Conservation (phyloP, 2,113 vertebrate genomes). For the Microcebus jonahi region DNA sequence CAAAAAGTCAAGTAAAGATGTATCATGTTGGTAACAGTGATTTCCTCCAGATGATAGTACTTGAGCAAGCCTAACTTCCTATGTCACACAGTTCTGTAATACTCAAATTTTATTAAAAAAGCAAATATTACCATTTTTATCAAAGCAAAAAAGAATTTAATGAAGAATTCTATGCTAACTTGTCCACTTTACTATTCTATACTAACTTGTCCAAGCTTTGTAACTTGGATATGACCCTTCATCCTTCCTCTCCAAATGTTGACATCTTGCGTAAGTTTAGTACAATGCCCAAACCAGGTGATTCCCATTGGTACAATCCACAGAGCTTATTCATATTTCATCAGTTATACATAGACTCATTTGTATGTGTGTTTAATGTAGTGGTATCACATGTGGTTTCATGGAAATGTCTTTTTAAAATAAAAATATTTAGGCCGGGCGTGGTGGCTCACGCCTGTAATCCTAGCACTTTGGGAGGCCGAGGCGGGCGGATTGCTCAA, state of each 20-base stretch:
- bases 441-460: too few relatives aligned
- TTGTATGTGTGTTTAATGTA: background rate
- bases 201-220: background rate
- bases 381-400: background rate
- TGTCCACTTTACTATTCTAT: background rate
- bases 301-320: background rate
- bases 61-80: background rate
- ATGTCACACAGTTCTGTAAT: background rate
- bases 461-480: too few relatives aligned
- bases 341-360: background rate
- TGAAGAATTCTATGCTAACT: background rate
- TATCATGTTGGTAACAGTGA: background rate
- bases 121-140: background rate
- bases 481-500: too few relatives aligned
- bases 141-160: background rate
- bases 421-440: background rate
- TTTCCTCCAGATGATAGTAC: background rate
- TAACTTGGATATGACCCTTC: background rate
- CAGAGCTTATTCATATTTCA: background rate
- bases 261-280: background rate
- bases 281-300: background rate
- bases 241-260: background rate
- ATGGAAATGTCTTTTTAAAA: background rate
- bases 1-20: background rate
- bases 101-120: constrained; percentile 10